Base-by-base conservation (phyloP, 2,888 invertebrate genomes). In the Hedya salicella region DNA sequence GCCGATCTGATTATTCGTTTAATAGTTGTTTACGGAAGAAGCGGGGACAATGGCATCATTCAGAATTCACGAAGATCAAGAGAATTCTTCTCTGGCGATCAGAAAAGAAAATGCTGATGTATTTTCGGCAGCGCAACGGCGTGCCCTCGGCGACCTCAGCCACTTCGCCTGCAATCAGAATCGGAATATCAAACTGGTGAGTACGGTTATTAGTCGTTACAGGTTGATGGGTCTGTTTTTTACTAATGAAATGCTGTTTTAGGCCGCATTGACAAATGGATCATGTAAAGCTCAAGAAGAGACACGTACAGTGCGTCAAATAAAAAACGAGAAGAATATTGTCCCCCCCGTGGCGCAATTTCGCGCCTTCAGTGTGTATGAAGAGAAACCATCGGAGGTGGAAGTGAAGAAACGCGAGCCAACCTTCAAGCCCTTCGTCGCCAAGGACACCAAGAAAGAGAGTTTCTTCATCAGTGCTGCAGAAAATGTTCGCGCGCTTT, bases 321-420 rank as follows among this genome's bases (percentile, higher is more conserved):
- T 91, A 44, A 92, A 91, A 75, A 91, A 91, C 73, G 91, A 92
- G 71, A 92, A 92, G 79, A 92, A 90, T 71, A 91, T 93, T 59
- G 86, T 90, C 67, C 92, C 87, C 70, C 95, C 95, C 60, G 95
- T 95, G 76, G 95, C 95, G 67, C 95, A 96, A 79, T 95, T 95
- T 86, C 95, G 96, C 87, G 94, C 95, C 46, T 96, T 96, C 81
- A 95, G 95, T 75, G 95, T 96, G 1, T 96, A 95, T 76, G 96
- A 96, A 79, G 96, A 96, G 73, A 89, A 89, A 59, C 84, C 88
- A 21, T 85, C 88, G 48, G 93, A 93, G 72, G 79, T 73, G 1
- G 91, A 91, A 67, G 83, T 86, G 62, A 91, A 89, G 75, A 89
- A 91, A 79, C 81, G 86, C 67, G 89, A 89, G 74, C 84, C 89